These are phyloP conservation scores for Heliconius sara DNA, from an alignment of 2,888 invertebrate species.

Conservation along the genomic window DNA sequence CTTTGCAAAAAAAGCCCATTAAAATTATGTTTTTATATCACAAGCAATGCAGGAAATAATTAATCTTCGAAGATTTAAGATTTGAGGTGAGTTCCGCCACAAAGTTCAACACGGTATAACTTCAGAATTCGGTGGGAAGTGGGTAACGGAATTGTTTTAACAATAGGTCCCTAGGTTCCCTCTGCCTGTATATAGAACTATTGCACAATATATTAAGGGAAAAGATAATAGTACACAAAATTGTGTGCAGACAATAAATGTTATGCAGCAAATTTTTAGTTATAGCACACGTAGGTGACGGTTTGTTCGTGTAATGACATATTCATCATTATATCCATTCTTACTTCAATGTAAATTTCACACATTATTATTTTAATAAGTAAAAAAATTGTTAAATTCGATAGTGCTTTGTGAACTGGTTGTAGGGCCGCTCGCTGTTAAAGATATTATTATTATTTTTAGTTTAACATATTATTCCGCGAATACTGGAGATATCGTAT, in stretches of 20 bases:
- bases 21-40: too few relatives aligned
- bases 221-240: constrained; percentile 18
- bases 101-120: too few relatives aligned
- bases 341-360: constrained; percentile 24
- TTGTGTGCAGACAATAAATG: too few relatives aligned
- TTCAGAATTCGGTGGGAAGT: too few relatives aligned
- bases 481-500: too few relatives aligned
- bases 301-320: constrained; percentile 14
- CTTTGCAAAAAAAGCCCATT: neutral
- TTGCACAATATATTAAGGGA: neutral
- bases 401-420: neutral
- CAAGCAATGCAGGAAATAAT: too few relatives aligned
- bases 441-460: too few relatives aligned
- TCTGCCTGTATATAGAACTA: neutral
- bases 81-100: too few relatives aligned
- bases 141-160: too few relatives aligned
- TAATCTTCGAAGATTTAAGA: too few relatives aligned
- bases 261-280: constrained; percentile 4
- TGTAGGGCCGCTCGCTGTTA: neutral
- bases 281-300: constrained; percentile 2
- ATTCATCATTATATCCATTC: neutral
- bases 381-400: neutral
- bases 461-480: too few relatives aligned
- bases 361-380: constrained; percentile 13
- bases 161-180: too few relatives aligned